Base-by-base conservation (phyloP, 2,888 invertebrate species). In the Cephonodes hylas region DNA sequence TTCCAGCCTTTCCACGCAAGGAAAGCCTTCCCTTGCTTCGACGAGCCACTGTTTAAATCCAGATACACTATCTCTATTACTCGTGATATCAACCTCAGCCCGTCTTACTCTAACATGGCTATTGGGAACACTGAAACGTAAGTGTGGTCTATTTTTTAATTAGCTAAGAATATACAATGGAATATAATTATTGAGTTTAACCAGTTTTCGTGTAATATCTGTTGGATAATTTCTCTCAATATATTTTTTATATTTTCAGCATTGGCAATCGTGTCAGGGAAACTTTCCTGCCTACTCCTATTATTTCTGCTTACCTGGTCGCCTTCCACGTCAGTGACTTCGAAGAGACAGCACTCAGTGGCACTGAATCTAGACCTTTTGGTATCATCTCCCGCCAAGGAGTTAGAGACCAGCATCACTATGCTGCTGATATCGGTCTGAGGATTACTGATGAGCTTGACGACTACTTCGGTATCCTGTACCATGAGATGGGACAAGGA, bases 11-110 rank as follows among this genome's bases (percentile, higher is more conserved):
- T 93, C 65, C 95, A 96, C 73, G 97, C 97, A 0, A 93, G 97
- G 65, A 94, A 95, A 73, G 97, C 96, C 0, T 97, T 97, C 82
- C 97, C 97, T 0, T 97, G 97, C 83, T 96, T 97, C 72, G 98
- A 98, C 75, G 97, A 97, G 74, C 97, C 97, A 0, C 94, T 94
- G 27, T 96, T 96, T 80, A 97, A 97, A 81, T 96, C 97, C 0
- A 94, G 88, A 34, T 97, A 95, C 71, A 89, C 89, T 1, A 93
- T 98, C 48, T 94, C 93, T 66, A 94, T 97, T 65, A 93, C 94
- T 3, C 93, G 95, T 61, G 93, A 93, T 25, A 72, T 74, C 1
- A 84, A 82, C 58, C 93, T 94, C 69, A 87, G 89, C 10, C 83
- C 81, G 2, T 90, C 94, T 0, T 89, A 93, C 68, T 95, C 96